Conservation (phyloP, 2,888 invertebrate species). For the Anoplius nigerrimus region DNA sequence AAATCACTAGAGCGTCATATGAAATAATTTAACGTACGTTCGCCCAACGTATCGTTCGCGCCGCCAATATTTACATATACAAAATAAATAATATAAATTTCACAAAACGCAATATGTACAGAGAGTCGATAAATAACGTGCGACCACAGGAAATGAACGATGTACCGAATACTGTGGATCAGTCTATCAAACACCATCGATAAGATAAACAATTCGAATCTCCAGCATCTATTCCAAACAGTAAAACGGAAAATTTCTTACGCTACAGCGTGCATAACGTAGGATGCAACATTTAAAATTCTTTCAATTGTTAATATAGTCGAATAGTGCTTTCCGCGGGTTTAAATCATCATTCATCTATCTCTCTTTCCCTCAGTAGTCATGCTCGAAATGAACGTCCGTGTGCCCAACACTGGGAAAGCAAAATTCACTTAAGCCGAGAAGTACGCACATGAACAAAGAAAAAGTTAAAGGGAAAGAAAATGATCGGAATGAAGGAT, state of each 20-base stretch:
- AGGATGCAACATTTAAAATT: not conserved
- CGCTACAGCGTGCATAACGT: conserved; percentile 17
- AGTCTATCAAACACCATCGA: too few species aligned
- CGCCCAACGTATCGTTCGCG: too few species aligned
- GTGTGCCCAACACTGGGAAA: conserved; percentile 46
- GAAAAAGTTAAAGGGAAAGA: not conserved
- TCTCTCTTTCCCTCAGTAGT: not conserved
- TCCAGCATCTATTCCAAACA: conserved; percentile 24
- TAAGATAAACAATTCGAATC: too few species aligned
- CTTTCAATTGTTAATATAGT: not conserved
- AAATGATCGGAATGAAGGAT: conserved; percentile 25
- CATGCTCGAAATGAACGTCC: not conserved
- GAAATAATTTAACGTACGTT: too few species aligned
- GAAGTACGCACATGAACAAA: not conserved
- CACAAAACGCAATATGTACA: too few species aligned
- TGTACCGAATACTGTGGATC: too few species aligned
- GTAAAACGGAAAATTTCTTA: conserved; percentile 24
- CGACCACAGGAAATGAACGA: too few species aligned
- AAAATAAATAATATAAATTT: too few species aligned
- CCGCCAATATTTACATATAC: too few species aligned
- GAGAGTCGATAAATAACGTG: too few species aligned
- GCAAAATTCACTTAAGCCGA: conserved; percentile 6
- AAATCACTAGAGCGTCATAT: too few species aligned
- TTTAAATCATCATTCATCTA: not conserved
- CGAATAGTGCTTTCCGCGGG: too few species aligned